Evolutionary conservation across 2,888 invertebrate species (phyloP), one percentile per base, ranked within the genome.

Genomic region (Pyrocoelia pectoralis): DNA sequence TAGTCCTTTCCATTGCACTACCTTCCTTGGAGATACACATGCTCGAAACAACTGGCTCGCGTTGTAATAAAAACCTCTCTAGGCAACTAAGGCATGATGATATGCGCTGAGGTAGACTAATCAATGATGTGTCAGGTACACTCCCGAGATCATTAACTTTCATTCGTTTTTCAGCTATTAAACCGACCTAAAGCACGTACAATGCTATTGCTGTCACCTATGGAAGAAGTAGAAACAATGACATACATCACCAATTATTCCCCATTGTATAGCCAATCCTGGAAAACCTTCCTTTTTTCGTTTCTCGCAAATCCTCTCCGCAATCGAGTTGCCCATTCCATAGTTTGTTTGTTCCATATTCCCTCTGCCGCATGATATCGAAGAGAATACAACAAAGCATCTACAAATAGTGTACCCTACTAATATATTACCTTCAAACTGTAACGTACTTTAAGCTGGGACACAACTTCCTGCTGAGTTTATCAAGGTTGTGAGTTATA

Each of bases 261-360:
- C 96, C 95, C 96, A 97, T 78, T 97, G 94, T 8, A 97, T 88
- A 1, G 95, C 95, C 62, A 94, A 80, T 0, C 86, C 95, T 0
- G 94, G 93, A 0, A 89, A 83, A 0, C 93, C 92, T 6, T 88
- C 87, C 57, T 80, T 81, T 73, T 83, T 84, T 68, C 94, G 86
- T 74, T 84, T 82, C 79, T 94, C 95, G 76, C 93, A 92, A 70
- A 96, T 88, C 68, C 94, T 86, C 80, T 96, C 95, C 94, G 95
- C 94, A 2, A 91, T 86, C 0, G 94, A 94, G 83, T 96, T 97
- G 46, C 94, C 90, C 84, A 92, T 90, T 18, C 94, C 96, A 78
- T 96, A 96, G 82, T 94, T 95, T 14, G 92, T 89, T 83, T 97
- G 97, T 0, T 95, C 95, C 2, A 91, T 89, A 80, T 96, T 96